Evolutionary conservation across 2,888 invertebrate species (phyloP).

Genomic region (Diaprepes abbreviatus): DNA sequence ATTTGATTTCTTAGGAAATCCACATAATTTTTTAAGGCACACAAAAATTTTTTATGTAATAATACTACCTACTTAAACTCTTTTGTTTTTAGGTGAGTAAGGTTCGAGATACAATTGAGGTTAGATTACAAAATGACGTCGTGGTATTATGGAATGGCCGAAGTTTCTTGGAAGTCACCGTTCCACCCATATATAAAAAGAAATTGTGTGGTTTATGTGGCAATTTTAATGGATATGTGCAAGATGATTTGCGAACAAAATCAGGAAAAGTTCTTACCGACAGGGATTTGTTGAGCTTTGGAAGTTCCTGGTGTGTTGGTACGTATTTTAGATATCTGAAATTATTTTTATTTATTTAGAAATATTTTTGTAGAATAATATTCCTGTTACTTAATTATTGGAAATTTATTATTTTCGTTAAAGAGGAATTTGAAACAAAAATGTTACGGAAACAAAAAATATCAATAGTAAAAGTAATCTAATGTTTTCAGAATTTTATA

Average conservation of each 20-base stretch:
- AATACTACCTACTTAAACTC: too few species aligned
- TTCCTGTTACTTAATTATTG: too few species aligned
- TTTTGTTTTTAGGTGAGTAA: conserved; percentile 70
- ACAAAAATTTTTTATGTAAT: too few species aligned
- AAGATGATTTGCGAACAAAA: conserved; percentile 84
- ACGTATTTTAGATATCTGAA: not conserved
- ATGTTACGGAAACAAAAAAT: too few species aligned
- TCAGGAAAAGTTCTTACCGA: conserved; percentile 79
- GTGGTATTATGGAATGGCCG: conserved; percentile 94
- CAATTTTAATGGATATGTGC: conserved; percentile 89
- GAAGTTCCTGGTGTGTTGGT: conserved; percentile 92
- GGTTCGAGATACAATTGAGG: conserved; percentile 76
- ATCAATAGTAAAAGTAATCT: too few species aligned
- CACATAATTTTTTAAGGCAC: too few species aligned
- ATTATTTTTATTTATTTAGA: too few species aligned
- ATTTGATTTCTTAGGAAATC: too few species aligned
- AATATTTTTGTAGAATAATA: too few species aligned
- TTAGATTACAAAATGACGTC: conserved; percentile 81
- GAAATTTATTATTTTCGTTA: too few species aligned
- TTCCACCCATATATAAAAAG: conserved; percentile 81
- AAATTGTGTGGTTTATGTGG: conserved; percentile 94
- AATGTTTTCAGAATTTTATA: too few species aligned
- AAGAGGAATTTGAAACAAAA: too few species aligned
- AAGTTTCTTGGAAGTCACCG: conserved; percentile 88
- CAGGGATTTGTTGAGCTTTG: conserved; percentile 78